These are phyloP conservation scores for Lycocorax pyrrhopterus DNA, from an alignment of 2,113 vertebrate genomes.

Conservation along the genomic window DNA sequence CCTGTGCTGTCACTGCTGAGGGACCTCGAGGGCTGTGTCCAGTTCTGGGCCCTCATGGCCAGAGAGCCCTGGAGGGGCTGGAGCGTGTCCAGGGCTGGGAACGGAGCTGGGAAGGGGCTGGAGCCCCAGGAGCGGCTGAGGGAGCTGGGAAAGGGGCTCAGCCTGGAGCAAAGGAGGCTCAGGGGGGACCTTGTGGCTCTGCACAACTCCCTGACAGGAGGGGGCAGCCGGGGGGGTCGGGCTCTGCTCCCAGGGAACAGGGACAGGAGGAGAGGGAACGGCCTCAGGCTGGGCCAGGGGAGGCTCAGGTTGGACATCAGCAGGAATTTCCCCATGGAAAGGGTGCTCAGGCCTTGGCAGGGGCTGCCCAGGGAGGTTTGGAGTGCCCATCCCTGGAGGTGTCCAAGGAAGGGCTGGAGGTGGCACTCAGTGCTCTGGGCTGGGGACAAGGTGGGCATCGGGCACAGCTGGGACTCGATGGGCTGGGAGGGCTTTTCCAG, in stretches of 20 bases:
- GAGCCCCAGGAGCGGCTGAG: background rate
- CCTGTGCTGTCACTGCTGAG: background rate
- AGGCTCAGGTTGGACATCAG: background rate
- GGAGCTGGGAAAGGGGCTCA: background rate
- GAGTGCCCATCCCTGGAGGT: background rate
- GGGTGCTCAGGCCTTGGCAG: background rate
- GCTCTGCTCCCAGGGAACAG: background rate
- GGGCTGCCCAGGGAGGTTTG: background rate
- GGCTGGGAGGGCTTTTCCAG: rapidly evolving
- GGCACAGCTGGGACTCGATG: rapidly evolving
- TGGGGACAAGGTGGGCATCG: background rate
- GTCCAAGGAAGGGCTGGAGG: background rate
- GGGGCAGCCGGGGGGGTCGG: background rate
- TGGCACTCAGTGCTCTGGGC: background rate
- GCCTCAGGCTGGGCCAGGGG: background rate
- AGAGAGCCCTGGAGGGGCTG: background rate
- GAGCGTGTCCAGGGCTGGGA: background rate
- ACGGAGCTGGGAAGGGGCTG: background rate
- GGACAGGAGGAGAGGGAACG: background rate
- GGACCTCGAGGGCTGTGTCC: background rate
- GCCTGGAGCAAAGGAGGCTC: background rate
- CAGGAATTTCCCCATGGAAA: background rate
- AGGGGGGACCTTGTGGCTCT: background rate
- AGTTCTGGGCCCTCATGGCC: background rate
- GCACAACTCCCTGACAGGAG: background rate